These are phyloP conservation scores for Pantherophis vulpinus DNA, from an alignment of 2,797 vertebrate genomes.

Conservation along the genomic window DNA sequence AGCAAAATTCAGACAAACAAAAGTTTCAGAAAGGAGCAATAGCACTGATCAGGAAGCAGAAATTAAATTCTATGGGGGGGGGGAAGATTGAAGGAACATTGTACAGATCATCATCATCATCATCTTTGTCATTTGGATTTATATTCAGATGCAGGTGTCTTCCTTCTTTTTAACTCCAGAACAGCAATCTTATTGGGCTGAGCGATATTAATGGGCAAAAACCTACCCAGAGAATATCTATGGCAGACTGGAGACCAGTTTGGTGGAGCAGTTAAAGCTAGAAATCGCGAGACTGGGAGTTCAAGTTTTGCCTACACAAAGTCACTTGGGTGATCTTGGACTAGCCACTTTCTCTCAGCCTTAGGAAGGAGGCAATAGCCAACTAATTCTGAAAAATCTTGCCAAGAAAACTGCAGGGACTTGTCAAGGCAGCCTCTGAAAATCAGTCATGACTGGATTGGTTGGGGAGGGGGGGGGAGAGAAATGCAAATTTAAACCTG, in stretches of 20 bases:
- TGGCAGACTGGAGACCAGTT: background rate
- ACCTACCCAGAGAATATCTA: background rate
- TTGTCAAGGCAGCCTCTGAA: background rate
- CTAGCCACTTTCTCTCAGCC: background rate
- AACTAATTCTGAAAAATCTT: background rate
- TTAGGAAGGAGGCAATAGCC: background rate
- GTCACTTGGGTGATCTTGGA: background rate
- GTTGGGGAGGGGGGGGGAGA: too few relatives aligned
- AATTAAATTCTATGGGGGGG: background rate
- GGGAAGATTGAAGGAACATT: background rate
- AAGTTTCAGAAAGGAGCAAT: background rate
- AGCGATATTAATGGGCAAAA: background rate
- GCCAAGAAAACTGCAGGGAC: background rate
- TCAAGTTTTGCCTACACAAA: background rate
- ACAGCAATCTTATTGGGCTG: background rate
- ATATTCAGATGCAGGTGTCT: background rate
- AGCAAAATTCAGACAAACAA: background rate
- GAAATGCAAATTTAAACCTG: background rate
- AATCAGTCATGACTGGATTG: background rate
- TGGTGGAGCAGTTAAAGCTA: background rate
- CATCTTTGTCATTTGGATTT: background rate
- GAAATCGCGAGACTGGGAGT: background rate
- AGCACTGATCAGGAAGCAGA: background rate
- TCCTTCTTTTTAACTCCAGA: background rate
- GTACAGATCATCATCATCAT: background rate